Evolutionary conservation across 2,113 vertebrate species (phyloP), one percentile per base, ranked within the genome.

Genomic region (Corydoras sp.): DNA sequence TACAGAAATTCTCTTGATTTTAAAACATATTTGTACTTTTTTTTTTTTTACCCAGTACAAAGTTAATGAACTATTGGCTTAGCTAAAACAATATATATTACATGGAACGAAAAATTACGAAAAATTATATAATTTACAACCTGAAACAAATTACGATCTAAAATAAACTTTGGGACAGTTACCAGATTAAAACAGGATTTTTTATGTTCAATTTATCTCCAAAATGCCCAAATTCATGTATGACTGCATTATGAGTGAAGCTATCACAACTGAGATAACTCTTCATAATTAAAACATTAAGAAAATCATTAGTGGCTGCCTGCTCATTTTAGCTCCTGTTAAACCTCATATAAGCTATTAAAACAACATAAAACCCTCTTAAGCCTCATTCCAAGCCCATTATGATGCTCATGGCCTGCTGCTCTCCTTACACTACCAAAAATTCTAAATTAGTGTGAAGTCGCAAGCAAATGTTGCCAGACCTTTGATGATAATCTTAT

Each of bases 261-360:
- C 60, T 1, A 69, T 61, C 68, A 61, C 31, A 69, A 51, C 18
- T 63, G 60, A 43, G 31, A 71, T 71, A 71, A 71, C 48, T 71
- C 60, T 62, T 62, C 1, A 69, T 69, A 60, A 69, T 69, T 69
- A 69, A 62, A 71, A 62, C 69, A 71, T 55, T 62, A 71, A 63
- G 49, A 55, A 71, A 54, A 15, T 9, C 59, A 62, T 71, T 71
- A 69, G n/a, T 60, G 58, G 58, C 58, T 69, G 68, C 60, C 68
- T 50, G 68, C 58, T 71, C 59, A 18, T 71, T 55, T 12, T 5
- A 48, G n/a, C 48, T 62, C 30, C 69, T 70, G 69, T 62, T 71
- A 35, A 71, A 55, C 24, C 69, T 55, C 69, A 71, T 62, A 62
- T 55, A 54, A 35, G 53, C 61, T 58, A 72, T 72, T 69, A 72